Base-by-base conservation (phyloP, 2,113 vertebrate genomes). In the Nansenia antarctica region DNA sequence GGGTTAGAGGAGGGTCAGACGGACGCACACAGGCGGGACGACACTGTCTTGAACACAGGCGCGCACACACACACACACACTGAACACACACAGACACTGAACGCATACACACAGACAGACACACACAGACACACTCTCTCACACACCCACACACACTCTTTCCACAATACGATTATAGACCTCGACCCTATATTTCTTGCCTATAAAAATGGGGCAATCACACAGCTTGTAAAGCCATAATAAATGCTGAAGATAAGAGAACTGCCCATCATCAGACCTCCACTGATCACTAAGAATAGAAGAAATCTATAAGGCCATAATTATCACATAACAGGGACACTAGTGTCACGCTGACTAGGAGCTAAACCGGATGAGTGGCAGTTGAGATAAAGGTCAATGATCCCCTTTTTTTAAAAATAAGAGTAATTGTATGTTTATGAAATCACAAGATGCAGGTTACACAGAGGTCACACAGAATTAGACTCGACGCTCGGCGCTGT, bases 151-250 rank as follows among this genome's bases (percentile, higher is more conserved):
- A 2, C 22, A 63, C 35, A 30, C n/a, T n/a, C n/a, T n/a, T n/a
- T n/a, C n/a, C n/a, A n/a, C n/a, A n/a, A n/a, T n/a, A n/a, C 39
- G 54, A 74, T 65, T 74, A 77, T 70, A 80, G 68, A 62, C 64
- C 53, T 18, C 32, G 74, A 24, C 11, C 24, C 52, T 35, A 31
- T 70, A 65, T 71, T n/a, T 68, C 45, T 62, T 1, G 11, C 20
- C 22, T 49, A 54, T 65, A 53, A 77, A 71, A 49, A n/a, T 49
- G 18, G 5, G 34, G 12, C 39, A 34, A 65, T 37, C 22, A 37
- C 22, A 37, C 30, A 26, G 45, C 47, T n/a, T 39, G 57, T 57
- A 57, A 34, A 62, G 27, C 52, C 14, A 61, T 31, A 67, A 42
- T 18, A 3, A 42, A 42, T 42, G 39, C 3, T 11, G 15, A 18